Evolutionary conservation across 2,888 invertebrate species (phyloP).

Genomic region (Alviniconcha strummeri): DNA sequence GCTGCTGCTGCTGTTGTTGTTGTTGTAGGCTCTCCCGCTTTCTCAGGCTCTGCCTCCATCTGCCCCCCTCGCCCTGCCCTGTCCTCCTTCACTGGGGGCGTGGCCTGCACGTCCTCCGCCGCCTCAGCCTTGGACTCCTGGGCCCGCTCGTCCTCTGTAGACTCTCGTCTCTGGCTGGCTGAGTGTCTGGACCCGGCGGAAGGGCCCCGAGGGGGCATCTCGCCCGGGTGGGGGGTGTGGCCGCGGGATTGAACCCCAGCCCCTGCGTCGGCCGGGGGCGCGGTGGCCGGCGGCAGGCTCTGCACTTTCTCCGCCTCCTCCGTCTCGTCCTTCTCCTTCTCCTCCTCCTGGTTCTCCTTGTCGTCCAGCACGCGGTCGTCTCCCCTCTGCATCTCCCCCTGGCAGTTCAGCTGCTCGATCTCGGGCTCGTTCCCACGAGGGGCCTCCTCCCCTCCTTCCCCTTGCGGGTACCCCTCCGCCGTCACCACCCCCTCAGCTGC

Average conservation of each 20-base stretch:
- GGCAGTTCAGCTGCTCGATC: slow-evolving; percentile 38
- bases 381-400: slow-evolving; percentile 39
- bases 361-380: slow-evolving; percentile 29
- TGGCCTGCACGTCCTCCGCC: neutral
- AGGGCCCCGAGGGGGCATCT: neutral
- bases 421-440: slow-evolving; percentile 36
- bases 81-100: neutral
- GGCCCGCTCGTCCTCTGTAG: neutral
- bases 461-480: slow-evolving; percentile 35
- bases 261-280: neutral
- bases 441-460: neutral
- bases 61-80: neutral
- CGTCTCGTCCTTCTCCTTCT: slow-evolving; percentile 25
- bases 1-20: neutral
- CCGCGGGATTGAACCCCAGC: neutral
- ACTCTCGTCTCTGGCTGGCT: no score
- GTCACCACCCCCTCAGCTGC: slow-evolving; percentile 41
- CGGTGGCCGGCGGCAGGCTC: neutral
- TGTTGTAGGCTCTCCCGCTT: no score
- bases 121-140: no score
- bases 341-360: slow-evolving; percentile 20
- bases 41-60: neutral
- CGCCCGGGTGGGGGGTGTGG: slow-evolving; percentile 18
- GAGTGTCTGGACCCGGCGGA: neutral
- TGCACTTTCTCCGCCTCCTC: slow-evolving; percentile 12